Percentiles rank a stretch among this genome's conserved stretches.
Conservation (phyloP, 2,113 vertebrate genomes). For the Bothrops jararaca region DNA sequence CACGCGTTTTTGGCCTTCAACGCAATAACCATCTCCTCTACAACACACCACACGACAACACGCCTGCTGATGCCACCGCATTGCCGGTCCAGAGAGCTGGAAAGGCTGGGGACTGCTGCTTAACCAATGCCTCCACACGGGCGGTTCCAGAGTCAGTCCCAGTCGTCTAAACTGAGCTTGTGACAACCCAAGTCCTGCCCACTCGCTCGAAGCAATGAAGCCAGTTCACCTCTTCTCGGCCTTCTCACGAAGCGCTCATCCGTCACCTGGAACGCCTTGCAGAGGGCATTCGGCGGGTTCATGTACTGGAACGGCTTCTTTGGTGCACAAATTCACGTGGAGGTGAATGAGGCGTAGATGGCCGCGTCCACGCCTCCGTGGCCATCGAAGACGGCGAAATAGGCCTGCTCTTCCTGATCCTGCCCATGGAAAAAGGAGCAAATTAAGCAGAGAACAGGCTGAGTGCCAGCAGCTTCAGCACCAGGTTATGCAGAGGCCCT, state of each 20-base stretch:
- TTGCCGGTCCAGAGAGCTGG: rapidly evolving
- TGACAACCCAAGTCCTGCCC: not conserved
- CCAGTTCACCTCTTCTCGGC: constrained; percentile 86
- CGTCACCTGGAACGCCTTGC: constrained; percentile 86
- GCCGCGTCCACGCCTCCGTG: constrained; percentile 96
- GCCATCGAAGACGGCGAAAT: constrained; percentile 95
- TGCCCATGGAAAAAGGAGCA: constrained; percentile 54
- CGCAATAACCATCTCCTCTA: not conserved
- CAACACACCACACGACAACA: too few relatives aligned
- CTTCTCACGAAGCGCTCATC: constrained; percentile 93
- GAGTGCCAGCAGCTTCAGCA: not conserved
- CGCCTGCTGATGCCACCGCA: too few relatives aligned
- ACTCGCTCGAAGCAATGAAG: not conserved
- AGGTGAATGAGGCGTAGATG: constrained; percentile 93
- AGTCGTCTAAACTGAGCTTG: rapidly evolving
- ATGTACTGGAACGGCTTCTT: constrained; percentile 85
- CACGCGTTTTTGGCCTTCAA: not conserved
- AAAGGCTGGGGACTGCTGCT: not conserved
- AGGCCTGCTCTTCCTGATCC: constrained; percentile 98
- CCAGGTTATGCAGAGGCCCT: not conserved
- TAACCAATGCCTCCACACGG: not conserved
- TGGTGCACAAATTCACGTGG: constrained; percentile 91
- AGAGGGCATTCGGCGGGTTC: constrained; percentile 87
- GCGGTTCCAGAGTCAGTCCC: not conserved
- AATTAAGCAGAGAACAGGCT: constrained; percentile 4